Base-by-base conservation (phyloP, 2,113 vertebrate species). In the Pelusios castaneus region DNA sequence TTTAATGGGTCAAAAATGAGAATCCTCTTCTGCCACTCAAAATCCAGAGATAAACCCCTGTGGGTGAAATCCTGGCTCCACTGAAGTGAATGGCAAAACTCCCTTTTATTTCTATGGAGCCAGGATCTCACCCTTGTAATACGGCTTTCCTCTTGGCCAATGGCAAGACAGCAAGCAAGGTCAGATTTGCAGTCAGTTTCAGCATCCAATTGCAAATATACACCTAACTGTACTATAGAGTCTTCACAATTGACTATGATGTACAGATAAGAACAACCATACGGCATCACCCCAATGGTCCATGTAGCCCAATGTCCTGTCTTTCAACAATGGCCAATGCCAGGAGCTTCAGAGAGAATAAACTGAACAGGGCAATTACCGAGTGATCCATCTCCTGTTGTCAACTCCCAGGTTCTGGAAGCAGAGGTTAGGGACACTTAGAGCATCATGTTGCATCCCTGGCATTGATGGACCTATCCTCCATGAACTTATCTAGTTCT, bases 1-100 rank as follows among this genome's bases (percentile, higher is more conserved):
- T 29, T 43, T 19, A 45, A 22, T 0, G 0, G 9, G 5, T 31
- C 83, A 3, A 54, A 4, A 8, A 25, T 17, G 5, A 12, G 4
- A 63, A 54, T 34, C 60, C 16, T 34, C 60, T 63, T 49, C 55
- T 84, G 24, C 38, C 41, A 38, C 49, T n/a, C 78, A 47, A 31
- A 12, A 29, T 82, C 19, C 22, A 70, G 19, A 3, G 1, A 8
- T 91, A 51, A 43, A 79, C 79, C 6, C 34, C 45, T n/a, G 9
- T 11, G 0, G 25, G 52, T 87, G 0, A 0, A 55, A 29, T 63
- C 34, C 52, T 92, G 31, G 56, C 9, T 34, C 34, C 63, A 67
- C 10, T 34, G 6, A 67, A 17, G 34, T 67, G 21, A n/a, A n/a
- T 67, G 63, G 34, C 34, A 67, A n/a, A 67, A 67, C 34, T 67